Percentiles rank a stretch among this genome's conserved stretches.
Evolutionary conservation across 2,113 vertebrate species (phyloP).

Genomic region (Calypte anna): DNA sequence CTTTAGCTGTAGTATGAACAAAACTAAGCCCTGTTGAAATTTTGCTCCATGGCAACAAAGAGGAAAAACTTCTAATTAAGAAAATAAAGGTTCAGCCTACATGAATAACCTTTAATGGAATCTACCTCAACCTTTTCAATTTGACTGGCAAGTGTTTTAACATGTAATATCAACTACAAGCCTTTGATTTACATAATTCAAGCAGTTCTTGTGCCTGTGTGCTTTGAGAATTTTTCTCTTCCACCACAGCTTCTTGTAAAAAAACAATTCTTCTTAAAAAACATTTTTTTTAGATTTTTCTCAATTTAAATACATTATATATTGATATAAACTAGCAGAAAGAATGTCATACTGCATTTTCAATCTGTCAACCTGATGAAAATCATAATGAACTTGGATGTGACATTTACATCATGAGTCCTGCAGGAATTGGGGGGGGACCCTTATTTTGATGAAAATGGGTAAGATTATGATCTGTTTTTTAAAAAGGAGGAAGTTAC

Average conservation of each 20-base stretch:
- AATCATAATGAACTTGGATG: neutral
- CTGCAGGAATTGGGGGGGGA: neutral
- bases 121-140: constrained; percentile 67
- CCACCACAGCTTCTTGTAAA: neutral
- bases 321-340: neutral
- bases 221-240: neutral
- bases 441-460: neutral
- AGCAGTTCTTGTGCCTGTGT: neutral
- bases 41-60: neutral
- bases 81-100: constrained; percentile 45
- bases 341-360: neutral
- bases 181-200: constrained; percentile 48
- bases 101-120: constrained; percentile 65
- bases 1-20: neutral
- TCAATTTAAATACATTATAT: neutral
- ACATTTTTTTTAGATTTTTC: neutral
- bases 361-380: neutral
- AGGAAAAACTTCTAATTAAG: constrained; percentile 45
- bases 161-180: constrained; percentile 36
- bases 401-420: neutral
- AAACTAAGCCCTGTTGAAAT: constrained; percentile 12
- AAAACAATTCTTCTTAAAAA: neutral
- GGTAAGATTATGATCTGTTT: neutral
- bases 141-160: constrained; percentile 36
- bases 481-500: neutral